Percentiles rank a stretch among this genome's conserved stretches.
These are phyloP conservation scores for Nymphicus hollandicus DNA, from an alignment of 2,113 vertebrate genomes.

Conservation along the genomic window DNA sequence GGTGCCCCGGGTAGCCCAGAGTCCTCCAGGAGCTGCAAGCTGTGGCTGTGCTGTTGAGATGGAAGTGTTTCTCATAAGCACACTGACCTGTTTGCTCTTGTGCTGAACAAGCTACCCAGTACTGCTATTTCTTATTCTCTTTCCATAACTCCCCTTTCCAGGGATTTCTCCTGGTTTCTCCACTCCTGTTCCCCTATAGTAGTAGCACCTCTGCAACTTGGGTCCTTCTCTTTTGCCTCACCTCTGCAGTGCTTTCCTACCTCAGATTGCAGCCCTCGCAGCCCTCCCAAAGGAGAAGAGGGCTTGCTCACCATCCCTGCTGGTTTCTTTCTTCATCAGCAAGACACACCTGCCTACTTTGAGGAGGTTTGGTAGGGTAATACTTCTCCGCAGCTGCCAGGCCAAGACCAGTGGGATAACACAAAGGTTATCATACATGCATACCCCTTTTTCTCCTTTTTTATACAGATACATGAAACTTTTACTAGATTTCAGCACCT, in stretches of 20 bases:
- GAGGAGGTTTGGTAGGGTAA: neutral
- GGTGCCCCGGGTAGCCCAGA: neutral
- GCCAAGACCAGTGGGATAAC: neutral
- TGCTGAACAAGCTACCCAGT: neutral
- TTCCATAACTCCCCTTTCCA: neutral
- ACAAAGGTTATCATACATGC: neutral
- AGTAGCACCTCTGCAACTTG: neutral
- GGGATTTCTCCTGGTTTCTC: neutral
- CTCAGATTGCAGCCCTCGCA: neutral
- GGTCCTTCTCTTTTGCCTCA: neutral
- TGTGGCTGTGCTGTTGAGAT: neutral
- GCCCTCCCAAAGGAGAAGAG: neutral
- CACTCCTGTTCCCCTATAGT: neutral
- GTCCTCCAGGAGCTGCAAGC: neutral
- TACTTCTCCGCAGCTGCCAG: neutral
- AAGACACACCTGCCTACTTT: neutral
- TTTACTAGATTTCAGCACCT: neutral
- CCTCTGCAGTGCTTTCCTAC: fast-evolving
- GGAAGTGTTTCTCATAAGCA: neutral
- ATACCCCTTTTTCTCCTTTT: neutral
- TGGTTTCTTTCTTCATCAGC: neutral
- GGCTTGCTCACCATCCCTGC: neutral
- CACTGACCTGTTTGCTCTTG: neutral
- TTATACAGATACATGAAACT: neutral
- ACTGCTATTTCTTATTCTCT: neutral